These are phyloP conservation scores for Brachyrhaphis roseni DNA, from an alignment of 2,797 vertebrate genomes.

Conservation along the genomic window DNA sequence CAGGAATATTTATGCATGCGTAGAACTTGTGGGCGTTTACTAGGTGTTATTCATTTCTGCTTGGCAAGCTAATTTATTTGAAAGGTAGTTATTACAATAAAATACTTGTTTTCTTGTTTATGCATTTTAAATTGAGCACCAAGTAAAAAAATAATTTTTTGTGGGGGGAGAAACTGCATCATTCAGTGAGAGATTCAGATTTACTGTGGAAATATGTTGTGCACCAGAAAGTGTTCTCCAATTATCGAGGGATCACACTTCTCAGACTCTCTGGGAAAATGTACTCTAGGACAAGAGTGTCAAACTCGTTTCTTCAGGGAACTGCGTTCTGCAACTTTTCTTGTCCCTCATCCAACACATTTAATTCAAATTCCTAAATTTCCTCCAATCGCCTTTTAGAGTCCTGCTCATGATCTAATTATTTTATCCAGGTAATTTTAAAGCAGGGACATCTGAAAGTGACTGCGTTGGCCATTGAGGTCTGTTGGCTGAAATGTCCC, in stretches of 20 bases:
- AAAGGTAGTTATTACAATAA: not conserved
- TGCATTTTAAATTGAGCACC: not conserved
- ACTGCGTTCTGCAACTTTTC: not conserved
- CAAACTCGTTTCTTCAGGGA: not conserved
- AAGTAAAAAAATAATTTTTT: not conserved
- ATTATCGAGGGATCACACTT: not conserved
- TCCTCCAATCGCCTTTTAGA: not conserved
- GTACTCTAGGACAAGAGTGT: not conserved
- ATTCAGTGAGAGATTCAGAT: constrained; percentile 1
- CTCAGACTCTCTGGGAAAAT: not conserved
- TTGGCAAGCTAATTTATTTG: not conserved
- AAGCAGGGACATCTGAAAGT: not conserved
- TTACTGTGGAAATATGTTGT: not conserved
- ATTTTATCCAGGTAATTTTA: not conserved
- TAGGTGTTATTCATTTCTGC: not conserved
- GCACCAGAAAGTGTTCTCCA: not conserved
- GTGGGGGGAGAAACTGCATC: not conserved
- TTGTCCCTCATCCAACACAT: not conserved
- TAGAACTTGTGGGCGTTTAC: constrained; percentile 1
- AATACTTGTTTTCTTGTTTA: not conserved
- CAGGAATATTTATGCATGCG: constrained; percentile 10
- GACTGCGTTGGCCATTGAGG: not conserved
- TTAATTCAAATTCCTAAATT: not conserved
- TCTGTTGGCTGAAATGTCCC: not conserved
- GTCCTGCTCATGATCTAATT: not conserved